These are phyloP conservation scores for Pachyrhynchus sulphureomaculatus DNA, from an alignment of 1,140 invertebrate species.

Conservation along the genomic window DNA sequence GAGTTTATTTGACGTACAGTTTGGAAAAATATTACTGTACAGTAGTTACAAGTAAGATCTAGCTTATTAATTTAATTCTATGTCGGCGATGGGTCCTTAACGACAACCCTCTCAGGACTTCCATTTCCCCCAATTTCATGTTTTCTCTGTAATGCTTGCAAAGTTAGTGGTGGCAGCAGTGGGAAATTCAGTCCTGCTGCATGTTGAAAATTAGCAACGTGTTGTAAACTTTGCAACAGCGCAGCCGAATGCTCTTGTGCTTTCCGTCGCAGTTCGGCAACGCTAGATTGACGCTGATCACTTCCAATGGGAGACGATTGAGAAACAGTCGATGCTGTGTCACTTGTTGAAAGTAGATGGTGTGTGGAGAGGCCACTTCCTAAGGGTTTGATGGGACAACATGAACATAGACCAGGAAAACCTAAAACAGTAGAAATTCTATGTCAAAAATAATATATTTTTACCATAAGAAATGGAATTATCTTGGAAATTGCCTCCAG, in stretches of 20 bases:
- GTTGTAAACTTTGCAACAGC: slow-evolving; percentile 70
- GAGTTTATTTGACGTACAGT: no score
- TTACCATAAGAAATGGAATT: background rate
- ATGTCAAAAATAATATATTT: background rate
- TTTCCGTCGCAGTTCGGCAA: slow-evolving; percentile 83
- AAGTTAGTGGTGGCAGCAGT: slow-evolving; percentile 55
- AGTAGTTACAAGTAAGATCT: no score
- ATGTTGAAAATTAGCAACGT: slow-evolving; percentile 56
- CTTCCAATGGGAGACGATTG: slow-evolving; percentile 46
- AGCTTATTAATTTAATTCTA: slow-evolving; percentile 3
- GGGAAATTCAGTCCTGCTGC: slow-evolving; percentile 58
- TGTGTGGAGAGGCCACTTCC: slow-evolving; percentile 14
- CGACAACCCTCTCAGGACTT: background rate
- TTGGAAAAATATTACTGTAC: no score
- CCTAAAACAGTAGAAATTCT: slow-evolving; percentile 50
- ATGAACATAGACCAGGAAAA: slow-evolving; percentile 73
- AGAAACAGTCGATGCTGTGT: slow-evolving; percentile 25
- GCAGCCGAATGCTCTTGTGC: slow-evolving; percentile 90
- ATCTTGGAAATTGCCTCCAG: no score
- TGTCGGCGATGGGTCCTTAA: slow-evolving; percentile 25
- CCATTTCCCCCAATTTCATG: slow-evolving; percentile 34
- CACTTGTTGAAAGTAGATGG: slow-evolving; percentile 37
- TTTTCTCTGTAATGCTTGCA: slow-evolving; percentile 50
- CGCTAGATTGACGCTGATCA: slow-evolving; percentile 72
- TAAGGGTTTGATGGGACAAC: slow-evolving; percentile 68